Conservation (phyloP, 1,140 invertebrate genomes). For the Gryon sp. region DNA sequence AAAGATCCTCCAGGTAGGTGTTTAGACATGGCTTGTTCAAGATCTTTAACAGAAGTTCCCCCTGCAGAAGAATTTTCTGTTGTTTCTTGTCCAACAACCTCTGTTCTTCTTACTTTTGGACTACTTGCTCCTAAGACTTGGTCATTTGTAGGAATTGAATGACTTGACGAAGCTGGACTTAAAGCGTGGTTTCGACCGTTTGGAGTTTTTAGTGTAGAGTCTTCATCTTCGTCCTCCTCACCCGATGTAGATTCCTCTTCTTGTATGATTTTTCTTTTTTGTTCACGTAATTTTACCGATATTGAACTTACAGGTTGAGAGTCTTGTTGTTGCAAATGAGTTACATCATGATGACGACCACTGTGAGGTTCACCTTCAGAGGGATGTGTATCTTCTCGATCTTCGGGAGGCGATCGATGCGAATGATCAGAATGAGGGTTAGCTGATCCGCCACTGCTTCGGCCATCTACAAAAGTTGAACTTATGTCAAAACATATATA, state of each 20-base stretch:
- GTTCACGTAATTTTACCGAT: constrained; percentile 72
- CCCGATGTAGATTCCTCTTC: constrained; percentile 80
- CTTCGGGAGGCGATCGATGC: constrained; percentile 78
- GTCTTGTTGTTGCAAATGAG: constrained; percentile 77
- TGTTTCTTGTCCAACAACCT: constrained; percentile 63
- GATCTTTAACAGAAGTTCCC: constrained; percentile 89
- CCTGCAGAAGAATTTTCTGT: constrained; percentile 68
- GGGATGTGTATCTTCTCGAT: constrained; percentile 80
- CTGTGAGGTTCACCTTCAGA: constrained; percentile 80
- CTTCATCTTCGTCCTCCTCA: constrained; percentile 81
- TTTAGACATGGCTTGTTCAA: constrained; percentile 98
- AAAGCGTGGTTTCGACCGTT: constrained; percentile 77
- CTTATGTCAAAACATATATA: no score
- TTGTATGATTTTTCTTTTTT: constrained; percentile 80
- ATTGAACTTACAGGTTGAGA: constrained; percentile 66
- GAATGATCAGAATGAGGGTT: constrained; percentile 80
- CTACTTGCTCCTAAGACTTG: constrained; percentile 71
- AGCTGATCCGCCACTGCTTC: constrained; percentile 81
- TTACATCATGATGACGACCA: constrained; percentile 79
- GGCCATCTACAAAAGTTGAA: constrained; percentile 79
- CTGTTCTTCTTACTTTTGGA: constrained; percentile 76
- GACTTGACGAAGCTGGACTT: constrained; percentile 82
- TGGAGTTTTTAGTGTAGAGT: constrained; percentile 62
- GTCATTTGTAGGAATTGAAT: constrained; percentile 74
- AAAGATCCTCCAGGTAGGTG: constrained; percentile 87